Conservation (phyloP, 1,140 invertebrate genomes). For the Halyomorpha halys region DNA sequence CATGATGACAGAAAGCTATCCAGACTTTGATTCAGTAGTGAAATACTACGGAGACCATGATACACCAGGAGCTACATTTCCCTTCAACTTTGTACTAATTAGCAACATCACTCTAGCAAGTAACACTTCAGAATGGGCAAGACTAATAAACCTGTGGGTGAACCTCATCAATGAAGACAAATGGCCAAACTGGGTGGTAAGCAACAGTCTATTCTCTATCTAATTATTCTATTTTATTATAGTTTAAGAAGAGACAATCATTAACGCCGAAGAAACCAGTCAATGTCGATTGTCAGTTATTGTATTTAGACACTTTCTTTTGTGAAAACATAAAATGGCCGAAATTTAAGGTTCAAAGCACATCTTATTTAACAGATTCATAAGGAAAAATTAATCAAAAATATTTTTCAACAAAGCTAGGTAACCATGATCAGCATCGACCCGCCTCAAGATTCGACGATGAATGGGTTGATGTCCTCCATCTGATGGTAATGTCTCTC, state of each 20-base stretch:
- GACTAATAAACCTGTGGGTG: not conserved
- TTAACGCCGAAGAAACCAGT: too few species aligned
- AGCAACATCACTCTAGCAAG: not conserved
- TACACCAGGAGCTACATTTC: conserved; percentile 35
- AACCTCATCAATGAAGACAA: not conserved
- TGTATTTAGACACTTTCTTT: too few species aligned
- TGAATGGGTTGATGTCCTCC: conserved; percentile 54
- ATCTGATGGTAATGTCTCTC: conserved; percentile 61
- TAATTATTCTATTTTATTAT: too few species aligned
- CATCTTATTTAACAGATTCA: too few species aligned
- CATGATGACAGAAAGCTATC: conserved; percentile 38
- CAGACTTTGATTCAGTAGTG: conserved; percentile 30
- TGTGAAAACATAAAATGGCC: too few species aligned
- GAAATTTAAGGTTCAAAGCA: too few species aligned
- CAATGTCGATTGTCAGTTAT: too few species aligned
- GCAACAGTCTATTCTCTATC: too few species aligned
- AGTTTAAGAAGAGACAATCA: too few species aligned
- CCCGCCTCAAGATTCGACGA: conserved; percentile 50
- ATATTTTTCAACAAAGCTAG: too few species aligned
- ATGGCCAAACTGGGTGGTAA: conserved; percentile 24
- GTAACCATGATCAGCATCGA: conserved; percentile 64
- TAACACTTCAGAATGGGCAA: conserved; percentile 5
- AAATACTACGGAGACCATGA: conserved; percentile 36
- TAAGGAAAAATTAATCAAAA: too few species aligned
- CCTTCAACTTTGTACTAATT: conserved; percentile 35